Evolutionary conservation across 2,113 vertebrate species (phyloP).

Genomic region (Microtus richardsoni): DNA sequence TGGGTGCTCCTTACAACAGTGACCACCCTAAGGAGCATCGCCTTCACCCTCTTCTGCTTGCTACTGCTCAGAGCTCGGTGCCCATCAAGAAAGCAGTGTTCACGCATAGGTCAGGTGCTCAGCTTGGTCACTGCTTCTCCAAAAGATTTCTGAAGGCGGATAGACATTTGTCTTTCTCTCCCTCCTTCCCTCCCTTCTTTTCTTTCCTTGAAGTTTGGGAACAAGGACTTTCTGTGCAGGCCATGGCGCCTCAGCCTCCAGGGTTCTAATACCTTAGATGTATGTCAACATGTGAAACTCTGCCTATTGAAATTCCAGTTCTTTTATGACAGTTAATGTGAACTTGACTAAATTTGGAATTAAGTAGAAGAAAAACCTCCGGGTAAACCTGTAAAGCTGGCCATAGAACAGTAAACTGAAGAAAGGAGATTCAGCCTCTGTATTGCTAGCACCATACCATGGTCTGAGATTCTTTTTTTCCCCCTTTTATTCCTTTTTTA

Average conservation of each 20-base stretch:
- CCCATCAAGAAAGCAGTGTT: background rate
- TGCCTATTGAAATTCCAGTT: background rate
- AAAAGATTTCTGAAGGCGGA: background rate
- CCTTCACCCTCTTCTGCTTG: background rate
- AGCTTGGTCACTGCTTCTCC: background rate
- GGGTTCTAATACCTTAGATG: background rate
- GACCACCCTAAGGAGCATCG: background rate
- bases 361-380: background rate
- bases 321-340: background rate
- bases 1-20: background rate
- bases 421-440: background rate
- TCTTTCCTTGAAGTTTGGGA: background rate
- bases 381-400: background rate
- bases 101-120: background rate
- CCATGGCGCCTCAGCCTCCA: background rate
- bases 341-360: background rate
- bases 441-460: background rate
- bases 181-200: background rate
- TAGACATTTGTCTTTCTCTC: background rate
- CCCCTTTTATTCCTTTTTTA: background rate
- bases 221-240: background rate
- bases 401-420: background rate
- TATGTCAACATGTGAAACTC: background rate
- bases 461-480: background rate
- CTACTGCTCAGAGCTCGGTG: background rate